Evolutionary conservation across 2,113 vertebrate genomes (phyloP), one percentile per base, ranked within the genome.

Genomic region (Arenaria interpres): DNA sequence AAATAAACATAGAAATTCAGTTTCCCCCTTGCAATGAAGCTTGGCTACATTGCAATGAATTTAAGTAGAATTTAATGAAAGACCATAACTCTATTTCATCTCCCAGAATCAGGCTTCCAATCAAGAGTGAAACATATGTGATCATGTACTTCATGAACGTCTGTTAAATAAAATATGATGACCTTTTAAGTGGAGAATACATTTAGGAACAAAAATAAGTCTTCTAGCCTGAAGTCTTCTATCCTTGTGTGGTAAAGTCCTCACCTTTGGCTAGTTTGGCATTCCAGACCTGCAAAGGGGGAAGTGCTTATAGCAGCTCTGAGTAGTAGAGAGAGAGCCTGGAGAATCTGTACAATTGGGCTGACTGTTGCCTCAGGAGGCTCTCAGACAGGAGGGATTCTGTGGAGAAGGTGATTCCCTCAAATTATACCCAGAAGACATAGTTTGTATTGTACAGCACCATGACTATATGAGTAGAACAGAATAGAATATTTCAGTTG

Each of bases 101-200:
- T 74, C 46, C 20, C 24, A 53, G 50, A 89, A 56, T 67, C 63
- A 74, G n/a, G n/a, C 63, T 94, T 84, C n/a, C 54, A 84, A 41
- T 73, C 60, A 84, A 57, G 19, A 63, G 22, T 59, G 60, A 67
- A 89, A 11, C 46, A 33, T 82, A 64, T 41, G 17, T 69, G 51
- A 77, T 86, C 69, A 69, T 37, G 46, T 53, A 69, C 54, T 91
- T 95, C 32, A 48, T 74, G 37, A 89, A 75, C 54, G 28, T 73
- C 83, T 89, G 50, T 59, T 94, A 89, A 95, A 91, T 95, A 74
- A 91, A 85, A 89, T 89, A 89, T 48, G 6, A 69, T 87, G 60
- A 91, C 76, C 54, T 97, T 94, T 95, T 53, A 92, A 88, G 41
- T 62, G 27, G 41, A 85, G 51, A 78, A 87, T 63, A 32, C 28